A percentile compares a stretch with the other conserved stretches of the same genome.
These are phyloP conservation scores for Myotis myotis DNA, from an alignment of 2,797 vertebrate species.

Conservation along the genomic window DNA sequence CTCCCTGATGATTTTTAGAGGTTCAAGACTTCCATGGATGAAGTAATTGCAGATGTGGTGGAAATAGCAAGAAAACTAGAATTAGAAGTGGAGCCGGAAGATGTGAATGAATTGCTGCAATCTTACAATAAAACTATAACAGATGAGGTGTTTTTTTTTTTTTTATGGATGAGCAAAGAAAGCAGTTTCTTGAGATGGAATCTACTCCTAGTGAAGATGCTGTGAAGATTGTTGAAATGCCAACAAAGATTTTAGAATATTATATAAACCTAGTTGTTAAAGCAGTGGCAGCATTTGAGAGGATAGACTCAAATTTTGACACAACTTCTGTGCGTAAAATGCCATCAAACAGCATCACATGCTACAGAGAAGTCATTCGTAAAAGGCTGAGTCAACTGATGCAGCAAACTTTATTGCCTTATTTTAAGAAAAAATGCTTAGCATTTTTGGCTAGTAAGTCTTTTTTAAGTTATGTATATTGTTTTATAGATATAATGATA, in stretches of 20 bases:
- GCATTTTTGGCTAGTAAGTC: not conserved
- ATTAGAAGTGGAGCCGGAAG: not conserved
- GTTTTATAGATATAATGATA: not conserved
- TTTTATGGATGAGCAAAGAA: not conserved
- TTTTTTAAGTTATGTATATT: not conserved
- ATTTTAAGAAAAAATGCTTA: not conserved
- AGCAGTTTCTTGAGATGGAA: not conserved
- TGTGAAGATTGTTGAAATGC: not conserved
- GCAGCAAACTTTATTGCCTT: not conserved
- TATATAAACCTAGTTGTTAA: not conserved
- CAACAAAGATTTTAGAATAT: not conserved
- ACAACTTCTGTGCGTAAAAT: not conserved
- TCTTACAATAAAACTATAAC: not conserved
- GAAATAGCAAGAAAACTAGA: not conserved
- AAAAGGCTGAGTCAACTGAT: not conserved
- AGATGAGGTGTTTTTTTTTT: not conserved
- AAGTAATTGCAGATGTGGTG: not conserved
- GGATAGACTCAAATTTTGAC: not conserved
- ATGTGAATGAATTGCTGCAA: not conserved
- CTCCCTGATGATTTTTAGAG: not conserved
- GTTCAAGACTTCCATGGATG: not conserved
- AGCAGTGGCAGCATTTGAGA: not conserved
- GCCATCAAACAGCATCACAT: not conserved
- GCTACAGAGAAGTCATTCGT: not conserved
- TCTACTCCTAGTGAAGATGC: not conserved